phyloP scores from a whole-genome alignment of 2,113 vertebrate genomes.

The Crypturellus undulatus region DNA sequence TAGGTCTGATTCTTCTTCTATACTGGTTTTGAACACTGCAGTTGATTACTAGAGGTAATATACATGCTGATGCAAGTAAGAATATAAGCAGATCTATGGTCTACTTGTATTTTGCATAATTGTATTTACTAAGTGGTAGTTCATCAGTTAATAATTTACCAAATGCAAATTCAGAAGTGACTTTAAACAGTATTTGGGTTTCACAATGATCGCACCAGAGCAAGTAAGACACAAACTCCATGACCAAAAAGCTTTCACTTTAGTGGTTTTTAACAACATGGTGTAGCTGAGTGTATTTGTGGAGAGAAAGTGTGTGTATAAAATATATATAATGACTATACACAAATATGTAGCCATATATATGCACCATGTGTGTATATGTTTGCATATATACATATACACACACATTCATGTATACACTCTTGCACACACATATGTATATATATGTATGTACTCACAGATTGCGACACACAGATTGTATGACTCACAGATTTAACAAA shows the following conservation, averaged over 20 bases:
- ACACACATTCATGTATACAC: too few species aligned
- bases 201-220: background rate
- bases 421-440: background rate
- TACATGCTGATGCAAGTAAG: background rate
- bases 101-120: background rate
- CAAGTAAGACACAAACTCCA: background rate
- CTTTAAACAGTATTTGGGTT: background rate
- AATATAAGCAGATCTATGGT: background rate
- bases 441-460: rapidly evolving
- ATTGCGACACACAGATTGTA: background rate
- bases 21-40: background rate
- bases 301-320: background rate
- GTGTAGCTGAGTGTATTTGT: background rate
- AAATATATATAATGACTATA: too few species aligned
- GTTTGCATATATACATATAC: too few species aligned
- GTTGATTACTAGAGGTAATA: background rate
- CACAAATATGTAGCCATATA: background rate
- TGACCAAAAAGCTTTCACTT: background rate
- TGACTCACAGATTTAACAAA: background rate
- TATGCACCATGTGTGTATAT: background rate
- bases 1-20: background rate
- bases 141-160: background rate
- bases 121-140: background rate
- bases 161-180: background rate
- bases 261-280: background rate